Conservation (phyloP, 2,797 vertebrate genomes). For the Anabacerthia variegaticeps region DNA sequence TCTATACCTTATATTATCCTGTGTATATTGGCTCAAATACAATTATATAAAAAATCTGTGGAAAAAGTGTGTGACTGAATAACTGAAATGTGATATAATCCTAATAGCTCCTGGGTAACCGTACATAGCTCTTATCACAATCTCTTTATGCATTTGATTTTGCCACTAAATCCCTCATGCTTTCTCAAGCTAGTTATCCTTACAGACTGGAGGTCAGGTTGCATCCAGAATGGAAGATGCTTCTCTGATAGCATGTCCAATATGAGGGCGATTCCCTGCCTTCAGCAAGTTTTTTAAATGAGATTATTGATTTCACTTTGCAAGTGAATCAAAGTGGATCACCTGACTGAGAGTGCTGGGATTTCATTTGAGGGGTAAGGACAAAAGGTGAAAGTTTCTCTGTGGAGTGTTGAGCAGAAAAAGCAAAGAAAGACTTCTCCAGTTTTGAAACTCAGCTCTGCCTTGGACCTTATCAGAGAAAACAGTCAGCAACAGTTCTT, state of each 20-base stretch:
- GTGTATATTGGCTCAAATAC: neutral
- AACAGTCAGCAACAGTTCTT: neutral
- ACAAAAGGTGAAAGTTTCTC: conserved; percentile 48
- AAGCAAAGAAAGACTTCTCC: neutral
- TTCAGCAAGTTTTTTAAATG: conserved; percentile 61
- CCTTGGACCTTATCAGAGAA: neutral
- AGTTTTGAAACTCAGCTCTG: neutral
- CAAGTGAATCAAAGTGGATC: neutral
- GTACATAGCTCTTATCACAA: conserved; percentile 16
- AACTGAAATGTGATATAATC: neutral
- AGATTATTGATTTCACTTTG: conserved; percentile 65
- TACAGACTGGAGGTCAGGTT: conserved; percentile 50
- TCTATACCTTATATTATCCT: neutral
- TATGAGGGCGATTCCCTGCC: conserved; percentile 18
- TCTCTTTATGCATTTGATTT: neutral
- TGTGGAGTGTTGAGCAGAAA: neutral
- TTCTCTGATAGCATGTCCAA: conserved; percentile 28
- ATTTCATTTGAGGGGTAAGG: conserved; percentile 28
- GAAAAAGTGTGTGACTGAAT: neutral
- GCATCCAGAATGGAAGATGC: conserved; percentile 31
- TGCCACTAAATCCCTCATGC: conserved; percentile 1
- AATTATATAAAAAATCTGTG: conserved; percentile 10
- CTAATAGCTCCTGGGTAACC: neutral
- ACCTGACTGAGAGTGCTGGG: neutral
- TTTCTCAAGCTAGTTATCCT: conserved; percentile 32